phyloP scores from a whole-genome alignment of 35 echinoderm and acorn worm genomes.

The Diadema setosum region DNA sequence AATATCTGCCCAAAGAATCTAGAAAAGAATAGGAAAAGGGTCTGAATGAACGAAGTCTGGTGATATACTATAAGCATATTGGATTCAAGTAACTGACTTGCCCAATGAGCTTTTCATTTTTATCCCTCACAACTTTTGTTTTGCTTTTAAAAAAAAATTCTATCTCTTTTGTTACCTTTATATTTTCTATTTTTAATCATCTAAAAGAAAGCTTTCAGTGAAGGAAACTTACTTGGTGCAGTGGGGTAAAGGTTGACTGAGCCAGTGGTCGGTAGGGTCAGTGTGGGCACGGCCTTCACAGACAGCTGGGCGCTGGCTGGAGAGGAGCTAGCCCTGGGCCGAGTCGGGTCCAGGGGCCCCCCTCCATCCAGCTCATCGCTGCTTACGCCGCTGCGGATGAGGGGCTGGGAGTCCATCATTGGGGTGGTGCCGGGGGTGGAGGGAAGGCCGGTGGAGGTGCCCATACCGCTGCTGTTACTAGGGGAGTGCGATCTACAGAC shows the following conservation, averaged over 20 bases:
- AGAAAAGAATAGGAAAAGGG: too few species aligned
- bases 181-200: too few species aligned
- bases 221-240: constrained; percentile 45
- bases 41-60: too few species aligned
- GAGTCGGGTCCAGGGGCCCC: constrained; percentile 37
- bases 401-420: background rate
- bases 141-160: too few species aligned
- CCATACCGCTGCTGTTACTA: background rate
- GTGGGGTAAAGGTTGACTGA: constrained; percentile 25
- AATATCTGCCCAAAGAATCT: too few species aligned
- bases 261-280: background rate
- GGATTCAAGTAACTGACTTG: too few species aligned
- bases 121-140: too few species aligned
- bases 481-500: constrained; percentile 25
- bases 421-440: constrained; percentile 20
- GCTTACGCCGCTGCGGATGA: background rate
- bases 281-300: background rate
- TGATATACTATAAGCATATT: too few species aligned
- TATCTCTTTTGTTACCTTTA: too few species aligned
- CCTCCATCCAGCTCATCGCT: background rate
- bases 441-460: background rate
- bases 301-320: constrained; percentile 62
- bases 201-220: too few species aligned
- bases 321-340: constrained; percentile 72
- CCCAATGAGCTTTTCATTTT: too few species aligned